These are phyloP conservation scores for Drosophila mayri DNA, from an alignment of 1,140 invertebrate genomes.

Conservation along the genomic window DNA sequence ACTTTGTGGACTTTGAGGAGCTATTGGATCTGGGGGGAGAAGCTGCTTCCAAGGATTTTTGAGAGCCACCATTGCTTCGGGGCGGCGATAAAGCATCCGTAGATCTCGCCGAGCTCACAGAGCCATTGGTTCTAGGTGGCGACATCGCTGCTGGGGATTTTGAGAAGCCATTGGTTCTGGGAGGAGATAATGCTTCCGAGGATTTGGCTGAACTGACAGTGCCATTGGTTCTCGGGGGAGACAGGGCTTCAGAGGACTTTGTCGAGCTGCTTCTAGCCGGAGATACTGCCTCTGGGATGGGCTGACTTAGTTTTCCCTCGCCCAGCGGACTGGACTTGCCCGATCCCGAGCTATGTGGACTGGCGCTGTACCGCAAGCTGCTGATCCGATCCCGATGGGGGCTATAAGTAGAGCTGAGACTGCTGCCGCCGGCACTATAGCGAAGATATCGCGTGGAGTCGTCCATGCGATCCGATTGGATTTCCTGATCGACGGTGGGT, in stretches of 20 bases:
- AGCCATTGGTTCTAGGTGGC: constrained; percentile 20
- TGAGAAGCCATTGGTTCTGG: constrained; percentile 34
- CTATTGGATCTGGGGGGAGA: constrained; percentile 20
- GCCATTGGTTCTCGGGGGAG: constrained; percentile 10
- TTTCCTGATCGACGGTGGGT: constrained; percentile 88
- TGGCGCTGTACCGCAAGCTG: constrained; percentile 80
- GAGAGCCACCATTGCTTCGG: constrained; percentile 26
- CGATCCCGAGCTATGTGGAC: constrained; percentile 43
- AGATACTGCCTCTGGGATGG: constrained; percentile 59
- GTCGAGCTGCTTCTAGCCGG: constrained; percentile 51
- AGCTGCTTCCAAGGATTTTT: not conserved
- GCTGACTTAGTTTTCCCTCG: constrained; percentile 15
- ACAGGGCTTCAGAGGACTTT: constrained; percentile 9
- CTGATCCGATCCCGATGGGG: constrained; percentile 87
- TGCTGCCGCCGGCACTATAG: constrained; percentile 86
- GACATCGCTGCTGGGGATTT: constrained; percentile 13
- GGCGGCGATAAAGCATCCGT: constrained; percentile 69
- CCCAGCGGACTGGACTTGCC: constrained; percentile 19
- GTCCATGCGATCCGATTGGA: constrained; percentile 89
- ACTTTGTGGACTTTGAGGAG: constrained; percentile 55
- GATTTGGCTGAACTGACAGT: constrained; percentile 19
- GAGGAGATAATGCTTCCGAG: constrained; percentile 66
- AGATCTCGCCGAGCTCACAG: constrained; percentile 9
- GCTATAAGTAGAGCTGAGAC: constrained; percentile 87
- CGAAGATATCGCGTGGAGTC: constrained; percentile 88